A percentile compares a stretch with the other conserved stretches of the same genome.
These are phyloP conservation scores for Sphaerophoria taeniata DNA, from an alignment of 2,888 invertebrate species.

Conservation along the genomic window DNA sequence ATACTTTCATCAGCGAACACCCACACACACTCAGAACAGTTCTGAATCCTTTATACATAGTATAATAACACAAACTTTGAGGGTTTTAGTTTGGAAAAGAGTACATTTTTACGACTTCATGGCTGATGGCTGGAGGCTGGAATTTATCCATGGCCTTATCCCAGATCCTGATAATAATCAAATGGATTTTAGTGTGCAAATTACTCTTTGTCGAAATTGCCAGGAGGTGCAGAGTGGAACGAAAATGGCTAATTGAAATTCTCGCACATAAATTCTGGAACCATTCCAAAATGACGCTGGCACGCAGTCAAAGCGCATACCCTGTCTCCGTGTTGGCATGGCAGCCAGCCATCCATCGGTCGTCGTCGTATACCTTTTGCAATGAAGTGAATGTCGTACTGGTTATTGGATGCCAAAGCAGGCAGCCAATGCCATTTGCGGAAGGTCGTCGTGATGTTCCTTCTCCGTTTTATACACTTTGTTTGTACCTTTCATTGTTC, in stretches of 20 bases:
- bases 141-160: slow-evolving; percentile 40
- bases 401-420: neutral
- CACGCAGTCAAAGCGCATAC: slow-evolving; percentile 27
- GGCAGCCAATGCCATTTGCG: slow-evolving; percentile 48
- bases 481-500: slow-evolving; percentile 36
- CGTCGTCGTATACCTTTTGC: neutral
- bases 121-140: slow-evolving; percentile 34
- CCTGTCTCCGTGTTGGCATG: neutral
- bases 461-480: slow-evolving; percentile 12
- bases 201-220: slow-evolving; percentile 29
- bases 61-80: slow-evolving; percentile 56
- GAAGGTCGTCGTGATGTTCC: slow-evolving; percentile 36
- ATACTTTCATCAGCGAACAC: slow-evolving; percentile 7
- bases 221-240: neutral
- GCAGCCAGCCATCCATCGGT: neutral
- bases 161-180: slow-evolving; percentile 59
- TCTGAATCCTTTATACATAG: slow-evolving; percentile 36
- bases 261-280: slow-evolving; percentile 56
- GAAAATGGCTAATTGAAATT: slow-evolving; percentile 57
- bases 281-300: slow-evolving; percentile 59
- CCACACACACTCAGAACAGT: neutral
- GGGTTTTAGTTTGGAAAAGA: slow-evolving; percentile 46
- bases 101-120: slow-evolving; percentile 45
- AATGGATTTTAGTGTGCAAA: slow-evolving; percentile 55
- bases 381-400: slow-evolving; percentile 43